Conservation (phyloP, 2,888 invertebrate species). For the Prosapia bicincta region DNA sequence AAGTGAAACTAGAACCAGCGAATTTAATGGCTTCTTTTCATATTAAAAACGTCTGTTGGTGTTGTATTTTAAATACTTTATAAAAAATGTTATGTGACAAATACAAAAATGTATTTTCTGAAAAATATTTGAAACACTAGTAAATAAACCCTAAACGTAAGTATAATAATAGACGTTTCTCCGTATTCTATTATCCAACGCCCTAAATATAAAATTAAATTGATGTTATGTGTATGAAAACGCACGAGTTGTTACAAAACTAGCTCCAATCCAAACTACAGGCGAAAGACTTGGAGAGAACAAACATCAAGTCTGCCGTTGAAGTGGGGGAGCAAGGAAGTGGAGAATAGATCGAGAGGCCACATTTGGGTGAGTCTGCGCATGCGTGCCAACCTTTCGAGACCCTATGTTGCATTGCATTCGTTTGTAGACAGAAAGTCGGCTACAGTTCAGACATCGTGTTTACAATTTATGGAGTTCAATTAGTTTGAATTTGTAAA, state of each 20-base stretch:
- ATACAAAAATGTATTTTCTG: too few species aligned
- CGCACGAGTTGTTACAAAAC: neutral
- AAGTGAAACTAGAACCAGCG: too few species aligned
- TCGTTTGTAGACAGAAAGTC: neutral
- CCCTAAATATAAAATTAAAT: neutral
- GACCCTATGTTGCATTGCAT: neutral
- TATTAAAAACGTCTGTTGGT: too few species aligned
- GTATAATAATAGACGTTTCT: too few species aligned
- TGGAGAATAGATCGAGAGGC: slow-evolving; percentile 28
- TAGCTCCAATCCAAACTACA: neutral
- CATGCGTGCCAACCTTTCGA: neutral
- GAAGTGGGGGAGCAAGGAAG: slow-evolving; percentile 18
- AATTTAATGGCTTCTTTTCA: too few species aligned
- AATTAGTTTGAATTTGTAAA: too few species aligned
- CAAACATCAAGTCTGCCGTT: neutral
- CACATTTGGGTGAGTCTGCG: slow-evolving; percentile 23
- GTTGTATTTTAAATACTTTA: too few species aligned
- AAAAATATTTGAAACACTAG: too few species aligned
- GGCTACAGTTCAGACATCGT: neutral
- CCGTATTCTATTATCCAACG: neutral
- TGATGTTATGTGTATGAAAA: neutral
- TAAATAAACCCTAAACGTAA: too few species aligned
- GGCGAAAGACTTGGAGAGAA: neutral
- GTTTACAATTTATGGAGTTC: neutral
- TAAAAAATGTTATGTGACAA: too few species aligned